These are phyloP conservation scores for Rhynchomys soricoides DNA, from an alignment of 2,113 vertebrate species.

Conservation along the genomic window DNA sequence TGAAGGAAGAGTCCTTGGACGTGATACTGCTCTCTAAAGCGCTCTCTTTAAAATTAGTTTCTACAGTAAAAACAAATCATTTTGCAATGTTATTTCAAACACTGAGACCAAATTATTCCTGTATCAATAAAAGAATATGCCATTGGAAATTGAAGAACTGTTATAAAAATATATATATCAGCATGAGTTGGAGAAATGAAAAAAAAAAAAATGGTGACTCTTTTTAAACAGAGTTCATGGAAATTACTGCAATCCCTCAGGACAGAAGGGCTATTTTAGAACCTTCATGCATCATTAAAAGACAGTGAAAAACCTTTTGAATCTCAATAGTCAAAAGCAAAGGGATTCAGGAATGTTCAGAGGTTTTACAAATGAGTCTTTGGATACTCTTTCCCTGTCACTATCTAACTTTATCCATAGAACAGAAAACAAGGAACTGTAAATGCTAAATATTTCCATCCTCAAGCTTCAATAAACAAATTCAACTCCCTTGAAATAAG, in stretches of 20 bases:
- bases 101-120: not conserved
- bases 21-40: not conserved
- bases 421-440: not conserved
- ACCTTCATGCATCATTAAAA: not conserved
- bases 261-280: not conserved
- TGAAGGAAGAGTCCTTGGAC: not conserved
- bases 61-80: not conserved
- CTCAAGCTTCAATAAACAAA: not conserved
- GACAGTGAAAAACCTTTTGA: not conserved
- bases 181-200: constrained; percentile 23
- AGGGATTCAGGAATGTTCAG: not conserved
- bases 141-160: constrained; percentile 19
- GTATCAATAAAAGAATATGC: not conserved
- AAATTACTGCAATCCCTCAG: not conserved
- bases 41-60: constrained; percentile 25
- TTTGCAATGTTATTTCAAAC: constrained; percentile 43
- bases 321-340: not conserved
- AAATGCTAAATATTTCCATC: not conserved
- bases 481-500: not conserved
- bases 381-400: not conserved
- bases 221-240: not conserved
- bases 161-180: not conserved
- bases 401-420: not conserved
- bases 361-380: not conserved
- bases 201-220: not conserved